Percentiles rank a stretch among this genome's conserved stretches.
Conservation (phyloP, 2,797 vertebrate genomes). For the Poecilia gillii region DNA sequence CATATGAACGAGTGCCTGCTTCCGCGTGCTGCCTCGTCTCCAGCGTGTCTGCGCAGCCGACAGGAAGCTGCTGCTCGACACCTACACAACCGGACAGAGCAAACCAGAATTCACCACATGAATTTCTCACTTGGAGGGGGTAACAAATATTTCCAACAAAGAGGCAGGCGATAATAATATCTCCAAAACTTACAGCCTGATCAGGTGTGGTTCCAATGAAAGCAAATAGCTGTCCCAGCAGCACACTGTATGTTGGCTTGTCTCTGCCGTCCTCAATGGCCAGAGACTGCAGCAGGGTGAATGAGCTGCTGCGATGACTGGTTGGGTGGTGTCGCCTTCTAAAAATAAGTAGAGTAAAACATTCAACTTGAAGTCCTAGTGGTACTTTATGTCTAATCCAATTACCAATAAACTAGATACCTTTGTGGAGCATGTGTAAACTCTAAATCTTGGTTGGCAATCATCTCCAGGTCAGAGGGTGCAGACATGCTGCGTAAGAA, state of each 20-base stretch:
- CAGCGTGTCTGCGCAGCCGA: constrained; percentile 96
- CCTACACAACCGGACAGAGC: constrained; percentile 74
- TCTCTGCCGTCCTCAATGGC: constrained; percentile 92
- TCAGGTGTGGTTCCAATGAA: constrained; percentile 98
- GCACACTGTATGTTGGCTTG: constrained; percentile 95
- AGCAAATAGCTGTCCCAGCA: constrained; percentile 97
- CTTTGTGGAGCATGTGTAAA: constrained; percentile 92
- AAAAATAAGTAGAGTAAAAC: not conserved
- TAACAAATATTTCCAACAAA: constrained; percentile 2
- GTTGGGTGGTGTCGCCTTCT: constrained; percentile 93
- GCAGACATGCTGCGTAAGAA: constrained; percentile 99
- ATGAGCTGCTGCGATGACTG: constrained; percentile 96
- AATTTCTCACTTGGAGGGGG: not conserved
- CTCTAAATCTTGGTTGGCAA: constrained; percentile 94
- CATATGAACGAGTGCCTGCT: constrained; percentile 97
- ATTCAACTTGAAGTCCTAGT: not conserved
- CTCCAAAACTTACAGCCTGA: constrained; percentile 86
- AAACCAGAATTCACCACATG: constrained; percentile 2
- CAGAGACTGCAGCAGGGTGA: constrained; percentile 94
- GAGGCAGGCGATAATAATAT: not conserved
- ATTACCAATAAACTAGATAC: constrained; percentile 55
- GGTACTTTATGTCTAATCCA: not conserved
- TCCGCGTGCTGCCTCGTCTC: constrained; percentile 94
- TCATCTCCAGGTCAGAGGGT: constrained; percentile 98
- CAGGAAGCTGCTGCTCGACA: constrained; percentile 97